Evolutionary conservation across 2,113 vertebrate genomes (phyloP).

Genomic region (Eudyptes chrysolophus): DNA sequence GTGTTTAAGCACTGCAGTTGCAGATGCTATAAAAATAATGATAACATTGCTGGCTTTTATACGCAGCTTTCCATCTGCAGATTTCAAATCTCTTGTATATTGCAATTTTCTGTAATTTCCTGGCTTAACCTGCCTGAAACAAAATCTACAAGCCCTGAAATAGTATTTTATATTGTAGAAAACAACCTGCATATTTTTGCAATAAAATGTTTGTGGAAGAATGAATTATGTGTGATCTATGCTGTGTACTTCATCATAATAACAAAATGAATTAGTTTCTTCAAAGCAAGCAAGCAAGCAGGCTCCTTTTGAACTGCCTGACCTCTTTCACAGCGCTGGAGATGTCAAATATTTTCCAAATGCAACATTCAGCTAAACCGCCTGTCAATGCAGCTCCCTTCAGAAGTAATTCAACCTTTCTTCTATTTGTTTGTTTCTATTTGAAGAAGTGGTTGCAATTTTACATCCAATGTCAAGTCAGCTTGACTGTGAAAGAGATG

Average conservation of each 20-base stretch:
- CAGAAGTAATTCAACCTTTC: background rate
- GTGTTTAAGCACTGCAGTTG: background rate
- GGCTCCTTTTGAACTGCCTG: conserved; percentile 5
- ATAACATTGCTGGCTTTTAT: background rate
- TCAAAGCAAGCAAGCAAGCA: conserved; percentile 1
- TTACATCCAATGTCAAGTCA: background rate
- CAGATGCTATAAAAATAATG: background rate
- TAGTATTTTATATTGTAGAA: background rate
- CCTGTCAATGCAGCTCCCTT: background rate
- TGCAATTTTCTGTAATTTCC: conserved; percentile 41
- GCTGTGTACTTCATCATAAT: background rate
- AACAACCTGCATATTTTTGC: background rate
- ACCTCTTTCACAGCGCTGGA: background rate
- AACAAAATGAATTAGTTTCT: conserved; percentile 18
- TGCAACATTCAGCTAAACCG: background rate
- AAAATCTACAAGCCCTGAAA: conserved; percentile 17
- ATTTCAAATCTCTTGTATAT: conserved; percentile 24
- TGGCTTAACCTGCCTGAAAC: background rate
- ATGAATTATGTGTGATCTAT: conserved; percentile 6
- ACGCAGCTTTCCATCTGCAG: background rate
- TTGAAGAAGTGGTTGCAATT: conserved; percentile 5
- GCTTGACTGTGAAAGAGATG: background rate
- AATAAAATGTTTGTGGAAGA: conserved; percentile 12
- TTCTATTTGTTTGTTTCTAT: conserved; percentile 1
- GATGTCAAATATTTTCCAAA: conserved; percentile 23